Evolutionary conservation across 2,797 vertebrate species (phyloP), one percentile per base, ranked within the genome.

Genomic region (Cetoscarus ocellatus): DNA sequence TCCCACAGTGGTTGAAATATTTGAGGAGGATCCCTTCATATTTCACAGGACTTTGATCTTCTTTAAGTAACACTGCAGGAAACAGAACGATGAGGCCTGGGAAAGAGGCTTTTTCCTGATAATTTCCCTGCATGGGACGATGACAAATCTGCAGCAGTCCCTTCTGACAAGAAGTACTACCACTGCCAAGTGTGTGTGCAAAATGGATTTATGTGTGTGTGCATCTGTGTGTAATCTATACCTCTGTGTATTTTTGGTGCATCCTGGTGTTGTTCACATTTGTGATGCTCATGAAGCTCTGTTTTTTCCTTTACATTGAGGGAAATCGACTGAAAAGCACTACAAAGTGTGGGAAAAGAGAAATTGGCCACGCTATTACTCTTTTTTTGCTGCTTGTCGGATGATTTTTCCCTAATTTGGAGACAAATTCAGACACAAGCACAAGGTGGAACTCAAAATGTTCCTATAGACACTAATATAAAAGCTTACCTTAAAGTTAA

Each of bases 21-120:
- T 57, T 10, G 76, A 74, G 67, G 75, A 77, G 72, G 70, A 84
- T 90, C 87, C 77, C 49, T 39, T 63, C 66, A 53, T 65, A 57
- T 91, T 89, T 82, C 69, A 72, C 48, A 40, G 34, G 40, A 79
- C 90, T 93, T 92, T 90, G 92, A 92, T 92, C 90, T 82, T 52
- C 34, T 4, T 67, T 77, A 83, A 90, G 84, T 49, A 65, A 82
- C 86, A 83, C 86, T 79, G 84, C 56, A 19, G 74, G 85, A 77
- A 82, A 86, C 81, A 60, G 77, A 82, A 68, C 53, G 57, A 50
- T 34, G 67, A 78, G 53, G 76, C 86, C 78, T 5, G 65, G 70
- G 81, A 77, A 71, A 12, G 8, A 57, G 50, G 89, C 88, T 86
- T 91, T 27, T 27, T 27, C 4, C 27, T 92, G 86, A 91, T 87